Evolutionary conservation across 2,888 invertebrate genomes (phyloP).

Genomic region (Euplexia lucipara): DNA sequence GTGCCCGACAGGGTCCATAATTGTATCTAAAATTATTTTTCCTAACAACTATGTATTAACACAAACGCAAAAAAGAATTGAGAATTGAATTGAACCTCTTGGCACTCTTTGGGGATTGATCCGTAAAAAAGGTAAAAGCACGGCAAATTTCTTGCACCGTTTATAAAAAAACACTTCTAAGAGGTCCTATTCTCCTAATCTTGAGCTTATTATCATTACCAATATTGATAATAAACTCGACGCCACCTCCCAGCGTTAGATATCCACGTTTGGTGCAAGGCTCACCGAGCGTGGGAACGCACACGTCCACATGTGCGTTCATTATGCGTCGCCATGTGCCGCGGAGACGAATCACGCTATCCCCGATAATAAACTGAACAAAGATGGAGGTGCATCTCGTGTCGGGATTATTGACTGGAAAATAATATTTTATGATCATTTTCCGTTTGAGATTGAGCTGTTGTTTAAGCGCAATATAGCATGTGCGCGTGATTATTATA

Average conservation of each 20-base stretch:
- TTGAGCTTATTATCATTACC: constrained; percentile 25
- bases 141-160: neutral
- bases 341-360: constrained; percentile 9
- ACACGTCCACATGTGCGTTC: constrained; percentile 54
- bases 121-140: neutral
- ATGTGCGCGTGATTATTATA: neutral
- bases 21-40: no score
- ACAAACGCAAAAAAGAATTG: no score
- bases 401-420: constrained; percentile 9
- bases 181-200: neutral
- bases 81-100: no score
- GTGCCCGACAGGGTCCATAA: no score
- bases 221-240: constrained; percentile 12
- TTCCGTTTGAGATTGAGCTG: constrained; percentile 8
- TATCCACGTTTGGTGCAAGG: neutral
- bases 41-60: no score
- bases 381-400: constrained; percentile 21
- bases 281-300: constrained; percentile 44
- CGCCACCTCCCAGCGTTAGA: constrained; percentile 19
- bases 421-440: constrained; percentile 24
- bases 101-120: no score
- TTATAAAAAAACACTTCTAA: neutral
- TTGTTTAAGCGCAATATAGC: neutral
- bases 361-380: constrained; percentile 6
- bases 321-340: constrained; percentile 61